Evolutionary conservation across 2,797 vertebrate species (phyloP).

Genomic region (Microchirus variegatus): DNA sequence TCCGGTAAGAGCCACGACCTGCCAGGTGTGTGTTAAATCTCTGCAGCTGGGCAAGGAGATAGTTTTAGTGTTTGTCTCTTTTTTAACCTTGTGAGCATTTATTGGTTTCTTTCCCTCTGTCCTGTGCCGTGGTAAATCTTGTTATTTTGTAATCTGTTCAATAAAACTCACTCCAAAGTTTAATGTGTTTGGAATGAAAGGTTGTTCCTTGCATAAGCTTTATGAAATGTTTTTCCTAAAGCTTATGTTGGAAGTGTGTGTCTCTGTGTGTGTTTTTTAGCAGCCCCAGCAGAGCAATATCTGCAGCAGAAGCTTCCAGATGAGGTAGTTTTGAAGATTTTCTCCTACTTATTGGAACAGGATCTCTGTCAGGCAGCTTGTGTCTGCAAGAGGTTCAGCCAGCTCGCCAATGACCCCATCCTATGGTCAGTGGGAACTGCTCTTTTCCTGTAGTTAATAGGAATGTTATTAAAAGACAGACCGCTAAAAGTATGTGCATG

Average conservation of each 20-base stretch:
- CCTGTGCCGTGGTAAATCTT: slow-evolving; percentile 17
- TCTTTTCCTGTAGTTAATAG: slow-evolving; percentile 1
- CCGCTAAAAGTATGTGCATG: background rate
- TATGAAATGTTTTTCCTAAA: slow-evolving; percentile 1
- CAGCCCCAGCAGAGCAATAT: slow-evolving; percentile 98
- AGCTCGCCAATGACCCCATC: slow-evolving; percentile 98
- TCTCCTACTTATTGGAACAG: slow-evolving; percentile 98
- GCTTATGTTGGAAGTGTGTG: slow-evolving; percentile 16
- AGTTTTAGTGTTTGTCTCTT: slow-evolving; percentile 7
- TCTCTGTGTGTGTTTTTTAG: slow-evolving; percentile 69
- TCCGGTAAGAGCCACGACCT: slow-evolving; percentile 98
- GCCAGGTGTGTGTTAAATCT: slow-evolving; percentile 88
- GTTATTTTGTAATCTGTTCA: slow-evolving; percentile 28
- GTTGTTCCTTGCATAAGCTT: no score
- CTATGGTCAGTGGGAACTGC: slow-evolving; percentile 87
- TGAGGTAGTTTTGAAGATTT: slow-evolving; percentile 99
- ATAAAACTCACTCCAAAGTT: slow-evolving; percentile 18
- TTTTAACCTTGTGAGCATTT: background rate
- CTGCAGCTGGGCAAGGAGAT: slow-evolving; percentile 48
- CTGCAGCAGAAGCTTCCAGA: slow-evolving; percentile 99
- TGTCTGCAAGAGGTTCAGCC: slow-evolving; percentile 99
- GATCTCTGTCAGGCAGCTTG: slow-evolving; percentile 98
- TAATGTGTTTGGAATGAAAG: slow-evolving; percentile 11
- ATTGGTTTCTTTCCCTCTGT: slow-evolving; percentile 9
- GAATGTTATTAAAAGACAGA: background rate